Conservation (phyloP, 2,797 vertebrate species). For the Myripristis jacobus region DNA sequence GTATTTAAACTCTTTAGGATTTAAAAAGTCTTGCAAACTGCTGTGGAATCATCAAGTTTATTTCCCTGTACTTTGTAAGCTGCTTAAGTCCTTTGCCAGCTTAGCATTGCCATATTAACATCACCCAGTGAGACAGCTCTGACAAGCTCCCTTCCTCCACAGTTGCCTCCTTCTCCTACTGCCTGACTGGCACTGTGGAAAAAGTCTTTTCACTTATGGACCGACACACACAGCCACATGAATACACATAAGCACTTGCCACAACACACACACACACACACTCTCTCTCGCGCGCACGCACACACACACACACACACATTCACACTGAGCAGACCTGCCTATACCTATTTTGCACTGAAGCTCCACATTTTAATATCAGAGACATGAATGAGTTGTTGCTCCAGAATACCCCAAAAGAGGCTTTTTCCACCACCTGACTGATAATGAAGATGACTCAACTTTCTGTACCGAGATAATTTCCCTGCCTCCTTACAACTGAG, state of each 20-base stretch:
- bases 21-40: slow-evolving; percentile 84
- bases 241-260: no score
- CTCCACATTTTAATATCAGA: slow-evolving; percentile 63
- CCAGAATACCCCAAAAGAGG: slow-evolving; percentile 21
- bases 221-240: slow-evolving; percentile 56
- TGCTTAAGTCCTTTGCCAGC: slow-evolving; percentile 86
- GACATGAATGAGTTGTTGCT: slow-evolving; percentile 26
- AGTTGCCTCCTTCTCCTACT: slow-evolving; percentile 66
- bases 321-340: slow-evolving; percentile 46
- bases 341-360: slow-evolving; percentile 43
- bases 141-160: slow-evolving; percentile 83
- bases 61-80: slow-evolving; percentile 87
- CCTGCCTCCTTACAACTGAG: slow-evolving; percentile 47
- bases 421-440: slow-evolving; percentile 29
- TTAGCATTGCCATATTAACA: slow-evolving; percentile 88
- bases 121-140: slow-evolving; percentile 84
- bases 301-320: slow-evolving; percentile 46
- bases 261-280: slow-evolving; percentile 5
- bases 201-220: slow-evolving; percentile 40
- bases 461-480: slow-evolving; percentile 59
- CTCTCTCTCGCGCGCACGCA: no score
- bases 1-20: slow-evolving; percentile 83
- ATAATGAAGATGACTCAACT: slow-evolving; percentile 24
- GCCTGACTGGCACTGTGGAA: slow-evolving; percentile 68
- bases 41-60: slow-evolving; percentile 87